Evolutionary conservation across 2,888 invertebrate species (phyloP), one percentile per base, ranked within the genome.

Genomic region (Sepioteuthis lessoniana): DNA sequence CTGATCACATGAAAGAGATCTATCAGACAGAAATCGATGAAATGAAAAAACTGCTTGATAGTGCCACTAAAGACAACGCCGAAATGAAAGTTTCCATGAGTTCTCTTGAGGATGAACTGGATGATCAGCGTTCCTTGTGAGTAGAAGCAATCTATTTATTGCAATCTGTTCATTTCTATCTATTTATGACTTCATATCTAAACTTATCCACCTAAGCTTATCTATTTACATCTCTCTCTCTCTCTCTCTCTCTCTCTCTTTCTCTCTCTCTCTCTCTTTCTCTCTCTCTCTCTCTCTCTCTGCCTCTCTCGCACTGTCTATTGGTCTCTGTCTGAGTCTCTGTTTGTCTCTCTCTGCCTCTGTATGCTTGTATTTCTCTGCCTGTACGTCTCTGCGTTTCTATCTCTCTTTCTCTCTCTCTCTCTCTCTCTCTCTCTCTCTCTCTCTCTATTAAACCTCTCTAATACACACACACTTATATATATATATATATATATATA

Each of bases 61-160:
- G 95, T 28, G 93, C 95, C 7, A 94, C 93, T 5, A 94, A 94
- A 94, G 96, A 97, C 95, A 97, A 97, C 95, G 97, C 97, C 13
- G 96, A 97, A 93, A 96, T 97, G 76, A 97, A 97, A 95, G 97
- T 97, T 90, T 97, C 97, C 94, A 96, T 97, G 60, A 96, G 97
- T 28, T 96, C 97, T 55, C 96, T 97, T 47, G 97, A 97, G 94
- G 97, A 97, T 93, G 97, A 97, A 95, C 95, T 97, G 25, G 97
- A 97, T 16, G 96, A 96, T 13, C 94, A 95, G 47, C 94, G 95
- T 91, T 94, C 94, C 38, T 95, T 96, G 96, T 96, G 95, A 95
- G 96, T 95, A 38, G 38, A 47, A 90, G n/a, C 7, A 5, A 7
- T 42, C 42, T 42, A 42, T 42, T 42, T 42, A 42, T 42, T 7